These are phyloP conservation scores for Coronaproctus castanopsis DNA, from an alignment of 2,888 invertebrate genomes.

Conservation along the genomic window DNA sequence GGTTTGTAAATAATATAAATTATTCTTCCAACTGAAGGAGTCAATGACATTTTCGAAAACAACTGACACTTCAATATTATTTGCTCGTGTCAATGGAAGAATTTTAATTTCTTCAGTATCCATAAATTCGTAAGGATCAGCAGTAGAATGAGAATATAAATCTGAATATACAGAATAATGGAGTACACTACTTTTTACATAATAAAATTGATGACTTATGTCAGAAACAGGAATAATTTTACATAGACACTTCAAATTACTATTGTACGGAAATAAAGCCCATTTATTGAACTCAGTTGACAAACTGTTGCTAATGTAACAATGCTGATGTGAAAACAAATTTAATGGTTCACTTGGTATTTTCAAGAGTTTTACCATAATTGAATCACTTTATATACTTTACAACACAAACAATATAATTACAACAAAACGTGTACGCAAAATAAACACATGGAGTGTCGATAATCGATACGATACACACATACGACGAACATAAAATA, in stretches of 20 bases:
- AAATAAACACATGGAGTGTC: too few species aligned
- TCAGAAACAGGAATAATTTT: neutral
- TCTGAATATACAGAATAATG: neutral
- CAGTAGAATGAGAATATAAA: neutral
- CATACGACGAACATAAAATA: too few species aligned
- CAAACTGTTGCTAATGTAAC: neutral
- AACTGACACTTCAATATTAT: conserved; percentile 4
- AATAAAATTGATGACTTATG: neutral
- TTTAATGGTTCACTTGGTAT: too few species aligned
- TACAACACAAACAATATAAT: too few species aligned
- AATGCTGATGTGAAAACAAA: neutral
- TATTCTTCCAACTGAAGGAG: neutral
- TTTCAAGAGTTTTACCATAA: too few species aligned
- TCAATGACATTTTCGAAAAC: conserved; percentile 1
- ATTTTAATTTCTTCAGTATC: neutral
- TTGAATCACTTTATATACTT: too few species aligned
- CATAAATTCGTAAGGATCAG: neutral
- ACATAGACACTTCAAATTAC: neutral
- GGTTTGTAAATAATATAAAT: neutral
- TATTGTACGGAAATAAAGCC: neutral
- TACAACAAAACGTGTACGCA: too few species aligned
- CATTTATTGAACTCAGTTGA: neutral
- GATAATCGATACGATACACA: too few species aligned
- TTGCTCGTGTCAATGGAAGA: neutral
- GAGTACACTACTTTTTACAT: neutral